Evolutionary conservation across 1,140 invertebrate species (phyloP), one percentile per base, ranked within the genome.

Genomic region (Saxidomus purpurata): DNA sequence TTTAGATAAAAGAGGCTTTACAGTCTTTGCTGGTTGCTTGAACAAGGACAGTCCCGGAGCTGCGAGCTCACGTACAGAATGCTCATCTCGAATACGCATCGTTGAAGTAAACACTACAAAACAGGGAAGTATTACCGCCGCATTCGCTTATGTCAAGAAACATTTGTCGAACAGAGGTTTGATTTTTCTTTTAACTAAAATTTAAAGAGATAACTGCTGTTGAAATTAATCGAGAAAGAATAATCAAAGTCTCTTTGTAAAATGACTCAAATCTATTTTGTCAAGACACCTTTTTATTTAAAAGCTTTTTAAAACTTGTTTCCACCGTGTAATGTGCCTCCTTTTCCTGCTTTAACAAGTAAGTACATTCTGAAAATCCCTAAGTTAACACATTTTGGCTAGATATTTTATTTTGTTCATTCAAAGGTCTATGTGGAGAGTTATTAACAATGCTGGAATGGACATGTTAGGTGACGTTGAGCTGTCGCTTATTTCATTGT

Each of bases 381-480:
- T 15, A 8, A 43, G 4, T 8, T 43, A 8, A 8, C 43, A n/a
- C n/a, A n/a, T n/a, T n/a, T n/a, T n/a, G n/a, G n/a, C n/a, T n/a
- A n/a, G n/a, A n/a, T n/a, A n/a, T n/a, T n/a, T n/a, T n/a, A n/a
- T 43, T 43, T 43, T 15, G 43, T 8, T 43, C n/a, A 8, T 43
- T 52, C 55, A 52, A 74, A 92, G 92, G 67, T 34, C 82, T 93
- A 19, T 93, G 92, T n/a, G n/a, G 92, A 91, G 89, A 17, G 84
- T 92, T 4, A 81, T 94, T 28, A 92, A 92, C 71, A 92, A 94
- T 95, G 98, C 98, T 1, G 98, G 98, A 0, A 96, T 98, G 1
- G 98, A 98, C 97, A 97, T 97, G 22, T 97, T 98, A 91, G 98
- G 98, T 0, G 98, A 98, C 94, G 98, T 97, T 92, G 98, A 99